Conservation (phyloP, 2,797 vertebrate species). For the Brachyrhaphis roseni region DNA sequence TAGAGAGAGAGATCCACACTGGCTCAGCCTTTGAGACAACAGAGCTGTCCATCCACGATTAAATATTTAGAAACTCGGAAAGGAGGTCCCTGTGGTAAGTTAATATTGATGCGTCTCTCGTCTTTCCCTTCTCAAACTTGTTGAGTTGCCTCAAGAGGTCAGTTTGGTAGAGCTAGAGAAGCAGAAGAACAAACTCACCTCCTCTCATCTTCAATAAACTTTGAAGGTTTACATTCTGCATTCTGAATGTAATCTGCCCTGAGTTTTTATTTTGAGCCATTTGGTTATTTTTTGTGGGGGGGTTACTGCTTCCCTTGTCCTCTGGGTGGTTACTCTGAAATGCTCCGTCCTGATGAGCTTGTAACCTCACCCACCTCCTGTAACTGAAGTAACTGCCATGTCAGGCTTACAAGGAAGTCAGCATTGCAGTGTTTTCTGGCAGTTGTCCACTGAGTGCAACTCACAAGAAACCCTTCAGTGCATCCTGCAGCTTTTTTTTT, state of each 20-base stretch:
- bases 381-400: conserved; percentile 79
- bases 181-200: conserved; percentile 43
- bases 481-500: conserved; percentile 26
- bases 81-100: conserved; percentile 82
- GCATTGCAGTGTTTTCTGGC: conserved; percentile 73
- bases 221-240: neutral
- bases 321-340: conserved; percentile 59
- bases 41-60: conserved; percentile 82
- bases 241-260: neutral
- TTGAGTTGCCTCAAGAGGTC: conserved; percentile 65
- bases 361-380: conserved; percentile 77
- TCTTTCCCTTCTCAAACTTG: conserved; percentile 80
- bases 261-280: conserved; percentile 11
- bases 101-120: conserved; percentile 86
- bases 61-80: conserved; percentile 85
- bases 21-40: conserved; percentile 74
- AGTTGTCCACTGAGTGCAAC: conserved; percentile 62
- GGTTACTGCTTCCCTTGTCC: conserved; percentile 26
- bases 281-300: neutral
- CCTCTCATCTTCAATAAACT: conserved; percentile 33
- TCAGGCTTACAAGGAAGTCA: conserved; percentile 74
- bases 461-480: conserved; percentile 51
- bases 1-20: conserved; percentile 79
- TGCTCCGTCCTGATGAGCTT: conserved; percentile 62
- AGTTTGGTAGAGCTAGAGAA: conserved; percentile 59